phyloP scores from a whole-genome alignment of 37 sponge, comb jelly and placozoan genomes.

The Sycon ciliatum region DNA sequence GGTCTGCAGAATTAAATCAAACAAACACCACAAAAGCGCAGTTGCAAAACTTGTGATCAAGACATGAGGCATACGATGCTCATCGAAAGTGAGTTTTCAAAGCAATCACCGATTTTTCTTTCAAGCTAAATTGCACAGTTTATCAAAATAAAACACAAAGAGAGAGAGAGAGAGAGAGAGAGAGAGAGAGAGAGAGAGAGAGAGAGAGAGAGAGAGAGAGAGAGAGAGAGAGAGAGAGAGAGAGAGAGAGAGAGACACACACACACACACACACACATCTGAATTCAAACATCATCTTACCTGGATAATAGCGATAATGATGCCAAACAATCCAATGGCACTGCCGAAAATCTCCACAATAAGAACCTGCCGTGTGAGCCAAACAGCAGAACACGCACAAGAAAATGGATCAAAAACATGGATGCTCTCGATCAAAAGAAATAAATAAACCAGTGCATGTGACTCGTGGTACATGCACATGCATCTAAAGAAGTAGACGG shows the following conservation, averaged over 20 bases:
- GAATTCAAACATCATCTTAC: not conserved
- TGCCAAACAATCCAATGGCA: slow-evolving; percentile 98
- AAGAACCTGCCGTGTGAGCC: slow-evolving; percentile 38
- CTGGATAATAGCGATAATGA: slow-evolving; percentile 86
- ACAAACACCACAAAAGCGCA: too few species aligned
- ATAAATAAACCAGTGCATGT: not conserved
- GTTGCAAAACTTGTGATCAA: too few species aligned
- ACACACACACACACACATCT: not conserved
- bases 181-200: not conserved
- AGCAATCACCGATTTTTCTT: too few species aligned
- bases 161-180: not conserved
- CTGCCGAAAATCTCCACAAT: slow-evolving; percentile 98
- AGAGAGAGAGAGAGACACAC: not conserved
- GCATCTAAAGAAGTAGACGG: too few species aligned
- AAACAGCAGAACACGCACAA: not conserved
- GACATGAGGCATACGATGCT: too few species aligned
- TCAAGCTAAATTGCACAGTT: not conserved
- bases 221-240: not conserved
- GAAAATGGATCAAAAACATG: not conserved
- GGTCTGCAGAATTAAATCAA: too few species aligned
- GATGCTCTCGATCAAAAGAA: not conserved
- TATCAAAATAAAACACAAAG: not conserved
- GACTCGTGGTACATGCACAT: too few species aligned
- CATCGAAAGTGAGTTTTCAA: too few species aligned
- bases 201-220: not conserved